Conservation (phyloP, 2,797 vertebrate species). For the Arrhamphus sclerolepis region DNA sequence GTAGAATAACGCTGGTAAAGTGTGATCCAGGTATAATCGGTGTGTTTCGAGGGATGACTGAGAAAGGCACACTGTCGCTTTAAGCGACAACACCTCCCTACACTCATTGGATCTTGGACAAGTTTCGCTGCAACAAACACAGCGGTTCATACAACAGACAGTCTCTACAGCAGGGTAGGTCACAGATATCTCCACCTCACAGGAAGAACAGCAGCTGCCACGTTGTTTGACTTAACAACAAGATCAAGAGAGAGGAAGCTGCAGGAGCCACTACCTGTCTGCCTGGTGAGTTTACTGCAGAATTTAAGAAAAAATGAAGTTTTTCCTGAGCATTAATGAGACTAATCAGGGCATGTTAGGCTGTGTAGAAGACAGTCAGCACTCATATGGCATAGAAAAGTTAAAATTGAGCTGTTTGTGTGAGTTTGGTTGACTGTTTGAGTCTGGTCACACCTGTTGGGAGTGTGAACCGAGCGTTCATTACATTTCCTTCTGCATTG, state of each 20-base stretch:
- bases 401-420: background rate
- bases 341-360: too few species aligned
- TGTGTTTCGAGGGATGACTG: background rate
- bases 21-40: too few species aligned
- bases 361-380: too few species aligned
- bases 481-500: conserved; percentile 11
- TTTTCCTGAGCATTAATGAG: too few species aligned
- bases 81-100: conserved; percentile 75
- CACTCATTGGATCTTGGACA: conserved; percentile 51
- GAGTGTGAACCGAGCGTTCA: conserved; percentile 15
- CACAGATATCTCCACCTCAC: background rate
- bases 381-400: background rate
- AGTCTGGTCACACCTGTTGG: conserved; percentile 77
- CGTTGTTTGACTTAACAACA: conserved; percentile 3
- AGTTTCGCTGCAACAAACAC: conserved; percentile 65
- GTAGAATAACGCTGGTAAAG: too few species aligned
- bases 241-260: conserved; percentile 5
- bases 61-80: conserved; percentile 75
- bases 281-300: background rate
- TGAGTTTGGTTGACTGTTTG: conserved; percentile 65
- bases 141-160: conserved; percentile 37
- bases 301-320: background rate
- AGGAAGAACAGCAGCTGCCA: conserved; percentile 35
- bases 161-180: conserved; percentile 22
- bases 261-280: conserved; percentile 33